A percentile compares a stretch with the other conserved stretches of the same genome.
Conservation (phyloP, 2,797 vertebrate genomes). For the Hippocampus kuda region DNA sequence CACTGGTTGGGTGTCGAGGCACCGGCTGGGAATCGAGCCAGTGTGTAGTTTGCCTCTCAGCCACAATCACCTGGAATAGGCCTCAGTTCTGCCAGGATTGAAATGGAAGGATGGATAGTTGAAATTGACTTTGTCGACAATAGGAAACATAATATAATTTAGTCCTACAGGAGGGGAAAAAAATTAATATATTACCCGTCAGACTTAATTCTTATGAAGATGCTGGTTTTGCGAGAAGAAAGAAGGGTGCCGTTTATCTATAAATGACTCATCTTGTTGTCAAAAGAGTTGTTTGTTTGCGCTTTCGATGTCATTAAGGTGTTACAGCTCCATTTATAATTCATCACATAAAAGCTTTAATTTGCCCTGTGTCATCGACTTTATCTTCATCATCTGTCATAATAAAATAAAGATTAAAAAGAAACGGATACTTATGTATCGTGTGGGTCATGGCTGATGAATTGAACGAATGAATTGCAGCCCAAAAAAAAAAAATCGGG, state of each 20-base stretch:
- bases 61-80: background rate
- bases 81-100: background rate
- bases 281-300: background rate
- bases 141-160: background rate
- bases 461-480: constrained; percentile 15
- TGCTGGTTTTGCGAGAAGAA: background rate
- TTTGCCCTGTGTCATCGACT: background rate
- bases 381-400: background rate
- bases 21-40: background rate
- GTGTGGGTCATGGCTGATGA: constrained; percentile 12
- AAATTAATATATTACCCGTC: background rate
- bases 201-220: background rate
- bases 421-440: constrained; percentile 12
- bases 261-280: constrained; percentile 3
- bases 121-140: background rate
- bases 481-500: background rate
- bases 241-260: background rate
- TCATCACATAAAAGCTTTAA: background rate
- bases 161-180: background rate
- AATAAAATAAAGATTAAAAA: constrained; percentile 9
- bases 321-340: background rate
- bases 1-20: background rate
- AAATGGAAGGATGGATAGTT: background rate
- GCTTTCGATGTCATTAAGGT: background rate
- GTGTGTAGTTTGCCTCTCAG: background rate